Evolutionary conservation across 2,888 invertebrate genomes (phyloP), one percentile per base, ranked within the genome.

Genomic region (Ornithoptera priamus): DNA sequence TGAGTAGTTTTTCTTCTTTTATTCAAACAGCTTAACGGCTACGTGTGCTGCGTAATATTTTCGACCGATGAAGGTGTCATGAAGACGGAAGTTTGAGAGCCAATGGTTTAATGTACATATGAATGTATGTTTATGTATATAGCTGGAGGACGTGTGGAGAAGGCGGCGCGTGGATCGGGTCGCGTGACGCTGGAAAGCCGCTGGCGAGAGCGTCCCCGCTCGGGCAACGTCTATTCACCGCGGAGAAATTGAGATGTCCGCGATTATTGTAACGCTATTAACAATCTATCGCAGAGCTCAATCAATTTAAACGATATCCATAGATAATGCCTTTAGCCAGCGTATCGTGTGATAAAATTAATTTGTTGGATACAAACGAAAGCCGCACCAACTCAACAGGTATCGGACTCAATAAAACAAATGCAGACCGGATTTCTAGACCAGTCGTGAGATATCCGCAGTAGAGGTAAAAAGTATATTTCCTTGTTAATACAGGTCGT

Each of bases 221-320:
- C 71, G 67, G 71, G 66, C 72, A 65, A 72, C 72, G 71, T 69
- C 71, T 70, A 72, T 71, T 72, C 69, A 73, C 69, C 72, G 70
- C 73, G 73, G 78, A 80, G 83, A 81, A 83, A 81, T 77, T 77
- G 69, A 79, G 78, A 80, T 79, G 75, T 74, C 76, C 75, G 76
- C 75, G 78, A 81, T 81, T 78, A 81, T 80, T 76, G 77, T 76
- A 78, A 75, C 74, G 79, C 77, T 76, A 74, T 78, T 78, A 77
- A 76, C 74, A 75, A 77, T 76, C 74, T 75, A 77, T 76, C 75
- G 76, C 72, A 73, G 71, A 75, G 74, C 75, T 76, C 78, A 76
- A 80, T 79, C 78, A 78, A 75, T 75, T 76, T 73, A 74, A 74
- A 73, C 71, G 71, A 75, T 75, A 77, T 75, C 76, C 74, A 77